Conservation (phyloP, 2,888 invertebrate species). For the Diachrysia chrysitis region DNA sequence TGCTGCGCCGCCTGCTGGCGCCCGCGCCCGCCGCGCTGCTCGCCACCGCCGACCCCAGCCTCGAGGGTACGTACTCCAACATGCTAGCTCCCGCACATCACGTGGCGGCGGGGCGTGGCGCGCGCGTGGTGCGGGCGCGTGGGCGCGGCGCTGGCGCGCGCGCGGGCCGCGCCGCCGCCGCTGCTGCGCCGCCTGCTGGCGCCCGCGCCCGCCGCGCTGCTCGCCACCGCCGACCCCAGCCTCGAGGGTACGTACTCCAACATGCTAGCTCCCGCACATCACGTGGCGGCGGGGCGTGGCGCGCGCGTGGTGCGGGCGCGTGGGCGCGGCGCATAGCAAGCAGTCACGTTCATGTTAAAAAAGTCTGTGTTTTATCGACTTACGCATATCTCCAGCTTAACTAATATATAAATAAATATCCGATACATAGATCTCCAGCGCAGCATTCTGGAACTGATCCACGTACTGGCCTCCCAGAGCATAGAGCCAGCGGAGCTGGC, state of each 20-base stretch:
- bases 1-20: slow-evolving; percentile 69
- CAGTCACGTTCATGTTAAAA: too few relatives aligned
- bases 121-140: slow-evolving; percentile 75
- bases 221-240: slow-evolving; percentile 37
- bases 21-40: slow-evolving; percentile 59
- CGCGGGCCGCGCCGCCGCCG: slow-evolving; percentile 64
- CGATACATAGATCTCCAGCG: slow-evolving; percentile 90
- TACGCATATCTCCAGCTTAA: too few relatives aligned
- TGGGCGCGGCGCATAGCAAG: slow-evolving; percentile 68
- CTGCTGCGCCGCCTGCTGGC: slow-evolving; percentile 71
- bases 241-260: slow-evolving; percentile 51
- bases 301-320: slow-evolving; percentile 75
- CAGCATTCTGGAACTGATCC: slow-evolving; percentile 90
- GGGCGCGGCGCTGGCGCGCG: slow-evolving; percentile 63
- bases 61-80: slow-evolving; percentile 48
- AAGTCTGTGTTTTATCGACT: too few relatives aligned
- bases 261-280: background rate
- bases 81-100: background rate
- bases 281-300: slow-evolving; percentile 56
- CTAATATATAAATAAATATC: too few relatives aligned
- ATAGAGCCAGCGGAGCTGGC: slow-evolving; percentile 88
- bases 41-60: slow-evolving; percentile 35
- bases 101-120: slow-evolving; percentile 59
- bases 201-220: slow-evolving; percentile 57
- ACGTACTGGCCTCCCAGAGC: slow-evolving; percentile 86